A percentile compares a stretch with the other conserved stretches of the same genome.
phyloP scores from a whole-genome alignment of 1,140 invertebrate genomes.

The Penaeus vannamei region DNA sequence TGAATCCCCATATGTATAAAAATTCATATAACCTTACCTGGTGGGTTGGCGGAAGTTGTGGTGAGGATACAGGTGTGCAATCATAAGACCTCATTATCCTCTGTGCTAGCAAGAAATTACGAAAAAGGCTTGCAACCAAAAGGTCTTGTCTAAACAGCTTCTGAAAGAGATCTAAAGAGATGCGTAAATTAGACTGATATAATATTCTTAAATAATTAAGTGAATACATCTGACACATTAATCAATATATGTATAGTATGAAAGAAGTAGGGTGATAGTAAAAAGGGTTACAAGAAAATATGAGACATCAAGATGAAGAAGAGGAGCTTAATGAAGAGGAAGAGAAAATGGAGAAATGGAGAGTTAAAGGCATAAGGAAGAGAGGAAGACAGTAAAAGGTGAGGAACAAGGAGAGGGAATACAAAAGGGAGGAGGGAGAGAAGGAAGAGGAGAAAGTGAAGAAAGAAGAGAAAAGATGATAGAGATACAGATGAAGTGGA shows the following conservation, averaged over 20 bases:
- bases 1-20: neutral
- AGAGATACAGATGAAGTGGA: too few species aligned
- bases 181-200: conserved; percentile 67
- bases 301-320: too few species aligned
- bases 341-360: too few species aligned
- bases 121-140: conserved; percentile 96
- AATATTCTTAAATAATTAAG: neutral
- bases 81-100: conserved; percentile 96
- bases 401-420: neutral
- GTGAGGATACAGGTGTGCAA: conserved; percentile 93
- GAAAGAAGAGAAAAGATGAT: conserved; percentile 30
- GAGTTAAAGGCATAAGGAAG: too few species aligned
- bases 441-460: conserved; percentile 65
- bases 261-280: too few species aligned
- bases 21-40: conserved; percentile 75
- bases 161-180: conserved; percentile 87
- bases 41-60: conserved; percentile 90
- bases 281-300: too few species aligned
- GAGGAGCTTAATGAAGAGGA: too few species aligned
- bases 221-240: neutral
- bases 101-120: conserved; percentile 97
- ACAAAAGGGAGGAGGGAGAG: conserved; percentile 33
- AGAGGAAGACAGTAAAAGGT: too few species aligned
- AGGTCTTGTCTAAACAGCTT: conserved; percentile 97
- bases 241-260: too few species aligned